These are phyloP conservation scores for Apostichopus japonicus DNA, from an alignment of 35 echinoderm and acorn worm species.

Conservation along the genomic window DNA sequence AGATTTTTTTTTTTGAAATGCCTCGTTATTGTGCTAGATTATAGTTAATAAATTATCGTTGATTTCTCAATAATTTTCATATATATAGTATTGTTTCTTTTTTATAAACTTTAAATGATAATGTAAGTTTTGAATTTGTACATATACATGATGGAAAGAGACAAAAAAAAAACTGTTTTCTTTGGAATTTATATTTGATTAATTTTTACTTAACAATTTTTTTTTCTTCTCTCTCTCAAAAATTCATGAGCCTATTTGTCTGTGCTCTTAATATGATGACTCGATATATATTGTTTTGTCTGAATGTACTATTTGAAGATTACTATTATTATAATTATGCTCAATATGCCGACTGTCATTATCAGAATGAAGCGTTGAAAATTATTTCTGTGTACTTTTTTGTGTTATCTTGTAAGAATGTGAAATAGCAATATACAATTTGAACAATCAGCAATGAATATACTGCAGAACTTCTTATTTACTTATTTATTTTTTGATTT, in stretches of 20 bases:
- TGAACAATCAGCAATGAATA: not conserved
- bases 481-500: too few species aligned
- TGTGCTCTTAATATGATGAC: not conserved
- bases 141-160: not conserved
- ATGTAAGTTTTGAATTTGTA: constrained; percentile 5
- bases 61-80: too few species aligned
- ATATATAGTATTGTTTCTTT: too few species aligned
- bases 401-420: not conserved
- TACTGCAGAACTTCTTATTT: too few species aligned
- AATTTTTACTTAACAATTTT: not conserved
- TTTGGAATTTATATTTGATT: not conserved
- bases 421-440: not conserved
- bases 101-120: not conserved
- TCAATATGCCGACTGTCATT: not conserved
- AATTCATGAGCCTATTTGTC: not conserved
- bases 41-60: too few species aligned
- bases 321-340: not conserved
- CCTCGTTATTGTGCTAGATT: too few species aligned
- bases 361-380: not conserved
- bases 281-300: not conserved
- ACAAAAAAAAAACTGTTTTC: not conserved
- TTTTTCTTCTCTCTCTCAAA: not conserved
- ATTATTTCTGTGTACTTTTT: not conserved
- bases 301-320: not conserved
- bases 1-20: too few species aligned